A percentile compares a stretch with the other conserved stretches of the same genome.
phyloP scores from a whole-genome alignment of 1,140 invertebrate genomes.

The Apolygus lucorum region DNA sequence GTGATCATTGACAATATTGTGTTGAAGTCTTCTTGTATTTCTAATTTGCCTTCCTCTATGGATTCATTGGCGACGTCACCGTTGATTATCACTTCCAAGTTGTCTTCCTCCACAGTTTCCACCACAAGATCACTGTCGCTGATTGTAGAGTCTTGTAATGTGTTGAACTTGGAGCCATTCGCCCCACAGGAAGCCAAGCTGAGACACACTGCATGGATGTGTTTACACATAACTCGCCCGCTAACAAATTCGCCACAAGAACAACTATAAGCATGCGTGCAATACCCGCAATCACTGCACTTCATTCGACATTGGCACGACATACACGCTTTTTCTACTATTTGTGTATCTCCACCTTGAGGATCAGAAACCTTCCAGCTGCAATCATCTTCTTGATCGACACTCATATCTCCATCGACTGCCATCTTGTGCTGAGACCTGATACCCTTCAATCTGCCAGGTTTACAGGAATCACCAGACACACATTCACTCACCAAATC shows the following conservation, averaged over 20 bases:
- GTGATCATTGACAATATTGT: background rate
- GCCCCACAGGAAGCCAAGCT: background rate
- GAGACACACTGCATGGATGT: background rate
- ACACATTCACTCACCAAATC: background rate
- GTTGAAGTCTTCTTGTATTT: background rate
- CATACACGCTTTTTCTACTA: background rate
- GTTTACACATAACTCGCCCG: background rate
- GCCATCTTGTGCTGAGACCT: background rate
- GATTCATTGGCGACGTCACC: background rate
- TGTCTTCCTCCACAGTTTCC: background rate
- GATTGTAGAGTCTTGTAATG: no score
- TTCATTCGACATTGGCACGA: background rate
- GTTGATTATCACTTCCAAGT: background rate
- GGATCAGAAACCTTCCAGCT: background rate
- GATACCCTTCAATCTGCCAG: background rate
- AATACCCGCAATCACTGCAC: background rate
- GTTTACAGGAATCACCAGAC: background rate
- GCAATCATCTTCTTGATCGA: background rate
- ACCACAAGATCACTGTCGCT: background rate
- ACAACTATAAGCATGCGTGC: background rate
- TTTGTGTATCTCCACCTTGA: background rate
- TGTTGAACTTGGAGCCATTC: no score
- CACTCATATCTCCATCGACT: background rate
- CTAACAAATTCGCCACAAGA: background rate
- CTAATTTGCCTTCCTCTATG: background rate